These are phyloP conservation scores for Pristionchus japonicus DNA, from an alignment of 2,888 invertebrate species.

Conservation along the genomic window DNA sequence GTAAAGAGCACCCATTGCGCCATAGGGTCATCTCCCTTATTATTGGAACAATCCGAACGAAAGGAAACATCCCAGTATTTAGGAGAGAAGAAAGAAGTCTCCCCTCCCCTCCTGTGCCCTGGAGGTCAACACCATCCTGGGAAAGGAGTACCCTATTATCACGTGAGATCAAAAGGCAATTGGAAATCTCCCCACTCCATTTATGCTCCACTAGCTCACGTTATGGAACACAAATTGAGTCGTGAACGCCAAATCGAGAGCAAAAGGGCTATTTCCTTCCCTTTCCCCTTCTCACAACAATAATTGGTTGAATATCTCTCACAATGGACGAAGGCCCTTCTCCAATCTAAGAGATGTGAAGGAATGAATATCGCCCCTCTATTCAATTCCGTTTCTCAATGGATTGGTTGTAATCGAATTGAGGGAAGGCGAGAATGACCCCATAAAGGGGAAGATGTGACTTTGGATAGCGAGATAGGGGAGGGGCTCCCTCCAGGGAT, in stretches of 20 bases:
- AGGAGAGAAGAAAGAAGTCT: background rate
- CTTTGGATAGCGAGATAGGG: background rate
- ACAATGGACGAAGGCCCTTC: conserved; percentile 6
- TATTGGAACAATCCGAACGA: background rate
- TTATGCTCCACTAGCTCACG: background rate
- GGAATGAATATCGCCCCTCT: conserved; percentile 10
- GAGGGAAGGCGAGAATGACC: conserved; percentile 36
- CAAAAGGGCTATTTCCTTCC: conserved; percentile 13
- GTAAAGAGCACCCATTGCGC: conserved; percentile 18
- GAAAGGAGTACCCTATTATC: background rate
- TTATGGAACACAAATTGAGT: conserved; percentile 23
- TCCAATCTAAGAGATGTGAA: conserved; percentile 21
- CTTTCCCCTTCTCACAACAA: background rate
- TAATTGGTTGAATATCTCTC: conserved; percentile 30
- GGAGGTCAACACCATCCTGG: too few species aligned
- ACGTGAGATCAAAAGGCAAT: background rate
- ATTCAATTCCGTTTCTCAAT: conserved; percentile 38
- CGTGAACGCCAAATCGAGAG: background rate
- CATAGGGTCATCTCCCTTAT: conserved; percentile 28
- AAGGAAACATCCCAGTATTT: background rate
- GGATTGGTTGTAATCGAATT: conserved; percentile 36
- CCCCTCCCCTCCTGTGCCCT: too few species aligned
- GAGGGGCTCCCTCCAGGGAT: background rate
- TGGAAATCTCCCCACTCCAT: background rate
- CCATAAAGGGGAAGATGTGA: conserved; percentile 22